Evolutionary conservation across 2,888 invertebrate genomes (phyloP).

Genomic region (Muscina levida): DNA sequence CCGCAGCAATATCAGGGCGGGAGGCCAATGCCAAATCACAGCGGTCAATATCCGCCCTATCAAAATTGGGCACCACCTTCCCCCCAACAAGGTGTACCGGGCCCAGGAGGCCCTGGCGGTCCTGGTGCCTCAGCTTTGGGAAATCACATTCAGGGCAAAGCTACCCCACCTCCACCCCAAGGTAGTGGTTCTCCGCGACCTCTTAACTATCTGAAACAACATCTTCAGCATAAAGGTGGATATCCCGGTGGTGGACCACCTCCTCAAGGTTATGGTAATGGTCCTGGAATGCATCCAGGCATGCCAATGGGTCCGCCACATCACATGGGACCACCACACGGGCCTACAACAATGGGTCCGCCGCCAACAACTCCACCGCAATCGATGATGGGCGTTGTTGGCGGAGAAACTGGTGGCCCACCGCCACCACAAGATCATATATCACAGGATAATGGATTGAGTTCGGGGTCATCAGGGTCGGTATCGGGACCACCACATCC

Average conservation of each 20-base stretch:
- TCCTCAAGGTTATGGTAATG: constrained; percentile 81
- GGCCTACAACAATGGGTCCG: constrained; percentile 85
- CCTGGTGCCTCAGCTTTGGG: constrained; percentile 73
- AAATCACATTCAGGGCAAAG: constrained; percentile 79
- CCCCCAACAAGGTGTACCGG: constrained; percentile 72
- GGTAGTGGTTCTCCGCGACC: constrained; percentile 81
- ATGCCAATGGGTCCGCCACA: constrained; percentile 83
- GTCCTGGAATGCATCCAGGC: constrained; percentile 81
- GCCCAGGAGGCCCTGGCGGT: constrained; percentile 63
- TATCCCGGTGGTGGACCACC: constrained; percentile 79
- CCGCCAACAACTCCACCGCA: constrained; percentile 81
- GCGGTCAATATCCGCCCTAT: constrained; percentile 80
- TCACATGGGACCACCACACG: constrained; percentile 82
- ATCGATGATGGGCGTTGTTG: constrained; percentile 70
- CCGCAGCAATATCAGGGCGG: constrained; percentile 81
- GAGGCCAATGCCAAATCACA: constrained; percentile 82
- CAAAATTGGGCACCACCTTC: constrained; percentile 78
- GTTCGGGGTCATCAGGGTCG: constrained; percentile 78
- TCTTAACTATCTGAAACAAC: constrained; percentile 86
- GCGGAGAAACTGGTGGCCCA: constrained; percentile 67
- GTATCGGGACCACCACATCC: constrained; percentile 82
- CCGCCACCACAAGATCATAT: constrained; percentile 79
- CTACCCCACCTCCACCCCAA: constrained; percentile 79
- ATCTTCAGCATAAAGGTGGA: constrained; percentile 86
- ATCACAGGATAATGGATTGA: constrained; percentile 84